Base-by-base conservation (phyloP, 2,888 invertebrate genomes). In the Mimachlamys varia region DNA sequence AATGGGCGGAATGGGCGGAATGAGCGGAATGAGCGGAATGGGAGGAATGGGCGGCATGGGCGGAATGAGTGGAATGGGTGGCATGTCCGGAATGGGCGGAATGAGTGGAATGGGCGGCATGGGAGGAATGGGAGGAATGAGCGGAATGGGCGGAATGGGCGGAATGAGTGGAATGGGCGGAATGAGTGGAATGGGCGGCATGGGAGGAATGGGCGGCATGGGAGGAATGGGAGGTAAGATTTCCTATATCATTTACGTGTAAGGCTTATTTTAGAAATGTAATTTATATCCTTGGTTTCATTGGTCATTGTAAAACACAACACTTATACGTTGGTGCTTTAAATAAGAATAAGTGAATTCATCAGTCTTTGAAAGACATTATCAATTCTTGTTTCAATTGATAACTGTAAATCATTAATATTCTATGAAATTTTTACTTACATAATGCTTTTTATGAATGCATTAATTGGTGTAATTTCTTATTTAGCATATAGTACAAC, bases 151-250 rank as follows among this genome's bases (percentile, higher is more conserved):
- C 62, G 62, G 62, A 7, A n/a, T 22, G 62, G 62, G 62, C 10
- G 62, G 62, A 19, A 62, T 62, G 62, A n/a, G 62, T 10, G 62
- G 62, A 62, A 62, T 62, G n/a, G 62, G 62, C 62, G 62, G 62
- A 17, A 22, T 17, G 62, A n/a, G 62, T 7, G 62, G 62, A 7
- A n/a, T 22, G 62, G 22, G 62, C 62, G 62, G 62, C 10, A 62
- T 62, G 62, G 62, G 62, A 22, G 62, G 62, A 62, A 62, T 62
- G n/a, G 62, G 62, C 62, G 22, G 62, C 22, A 44, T 44, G 44
- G 44, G 44, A 44, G 44, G 44, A 44, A 44, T 44, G 44, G 62
- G 62, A 22, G 62, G 62, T 62, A 62, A 22, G 62, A 62, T 22
- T 62, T 62, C 19, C 2, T 53, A 44, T 44, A 44, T 44, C 7